These are phyloP conservation scores for Peromyscus maniculatus DNA, from an alignment of 2,113 vertebrate species.

Conservation along the genomic window DNA sequence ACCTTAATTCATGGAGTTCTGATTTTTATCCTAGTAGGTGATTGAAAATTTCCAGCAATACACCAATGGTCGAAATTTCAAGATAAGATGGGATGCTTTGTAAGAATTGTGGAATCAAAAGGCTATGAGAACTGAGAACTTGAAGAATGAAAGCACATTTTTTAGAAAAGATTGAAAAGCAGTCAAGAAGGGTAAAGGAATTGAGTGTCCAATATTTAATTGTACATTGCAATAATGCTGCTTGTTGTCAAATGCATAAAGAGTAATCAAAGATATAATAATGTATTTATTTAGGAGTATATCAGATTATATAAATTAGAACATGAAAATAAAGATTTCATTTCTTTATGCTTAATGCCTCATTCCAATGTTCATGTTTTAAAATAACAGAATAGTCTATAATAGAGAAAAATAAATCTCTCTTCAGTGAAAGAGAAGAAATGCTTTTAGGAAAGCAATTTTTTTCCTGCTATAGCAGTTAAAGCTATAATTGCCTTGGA, in stretches of 20 bases:
- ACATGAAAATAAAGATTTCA: neutral
- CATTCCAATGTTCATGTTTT: neutral
- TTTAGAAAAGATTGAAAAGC: neutral
- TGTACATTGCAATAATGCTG: rapidly evolving
- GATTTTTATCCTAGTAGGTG: neutral
- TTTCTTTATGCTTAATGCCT: neutral
- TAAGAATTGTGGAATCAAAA: neutral
- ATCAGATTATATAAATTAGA: neutral
- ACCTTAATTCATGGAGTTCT: neutral
- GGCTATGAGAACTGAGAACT: too few species aligned
- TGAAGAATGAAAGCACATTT: too few species aligned
- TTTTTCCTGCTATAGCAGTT: slow-evolving; percentile 8
- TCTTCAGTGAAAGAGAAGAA: slow-evolving; percentile 49
- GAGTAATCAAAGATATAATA: neutral
- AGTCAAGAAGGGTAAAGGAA: neutral
- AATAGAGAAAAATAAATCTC: slow-evolving; percentile 13
- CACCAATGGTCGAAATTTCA: neutral
- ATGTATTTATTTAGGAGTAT: slow-evolving; percentile 7
- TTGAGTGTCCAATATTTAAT: neutral
- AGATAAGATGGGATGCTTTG: neutral
- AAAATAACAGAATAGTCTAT: neutral
- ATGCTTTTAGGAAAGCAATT: slow-evolving; percentile 21
- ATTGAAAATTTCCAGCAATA: neutral
- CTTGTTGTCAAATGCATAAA: neutral
- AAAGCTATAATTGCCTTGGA: slow-evolving; percentile 27